Base-by-base conservation (phyloP, 2,113 vertebrate species). In the Pluvianellus socialis region DNA sequence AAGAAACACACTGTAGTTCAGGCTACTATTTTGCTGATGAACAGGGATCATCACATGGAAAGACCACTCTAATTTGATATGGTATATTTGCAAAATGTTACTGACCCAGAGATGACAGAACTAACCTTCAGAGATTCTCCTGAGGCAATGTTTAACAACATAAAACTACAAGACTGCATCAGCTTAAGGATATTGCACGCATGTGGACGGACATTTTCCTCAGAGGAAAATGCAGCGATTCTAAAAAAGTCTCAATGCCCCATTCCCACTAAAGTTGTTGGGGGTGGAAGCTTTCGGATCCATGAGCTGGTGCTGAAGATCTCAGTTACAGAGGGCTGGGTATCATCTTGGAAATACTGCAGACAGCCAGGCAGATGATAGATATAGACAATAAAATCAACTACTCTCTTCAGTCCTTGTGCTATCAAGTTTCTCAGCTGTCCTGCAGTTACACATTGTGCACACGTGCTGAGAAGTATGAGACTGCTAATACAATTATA, bases 401-500 rank as follows among this genome's bases (percentile, higher is more conserved):
- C 89, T 40, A 24, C 63, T 32, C 44, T 88, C 73, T 90, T 56
- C 65, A 40, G 44, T 56, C 74, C 84, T 75, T 53, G 66, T 26
- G 66, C 84, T 96, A 87, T 94, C 5, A 2, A 79, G 73, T 92
- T 91, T 82, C 91, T 88, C 61, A 85, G 93, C 91, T 87, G 61
- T 79, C 80, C 96, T 76, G 65, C 40, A 95, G 94, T 75, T 87
- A 81, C 65, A 72, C 71, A 42, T 5, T 35, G 80, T 35, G 76
- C 68, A 87, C 84, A 75, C 10, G 4, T 93, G 87, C 95, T 87
- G 77, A 95, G 93, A 91, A 82, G 56, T 52, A 65, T 35, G 52
- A 53, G 35, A 42, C 66, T 75, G 74, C 90, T 96, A 81, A 95
- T 61, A 40, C 81, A 72, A 91, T 96, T 90, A 93, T 45, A 85